A percentile compares a stretch with the other conserved stretches of the same genome.
phyloP scores from a whole-genome alignment of 2,888 invertebrate genomes.

The Eristalis tenax region DNA sequence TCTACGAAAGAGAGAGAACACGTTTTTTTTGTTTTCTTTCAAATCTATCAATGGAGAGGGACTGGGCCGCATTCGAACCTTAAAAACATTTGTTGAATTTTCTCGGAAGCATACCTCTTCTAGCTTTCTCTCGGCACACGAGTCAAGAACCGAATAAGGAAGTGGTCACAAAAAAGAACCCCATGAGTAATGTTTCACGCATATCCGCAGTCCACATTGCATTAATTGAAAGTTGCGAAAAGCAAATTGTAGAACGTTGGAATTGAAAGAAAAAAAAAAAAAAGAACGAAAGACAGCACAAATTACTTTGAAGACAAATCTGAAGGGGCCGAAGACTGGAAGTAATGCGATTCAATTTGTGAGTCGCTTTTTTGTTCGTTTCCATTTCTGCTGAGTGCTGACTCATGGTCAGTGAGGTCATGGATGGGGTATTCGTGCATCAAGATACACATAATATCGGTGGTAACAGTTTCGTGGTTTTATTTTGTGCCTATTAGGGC shows the following conservation, averaged over 20 bases:
- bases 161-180: neutral
- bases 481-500: conserved; percentile 22
- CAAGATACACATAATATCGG: conserved; percentile 9
- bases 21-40: neutral
- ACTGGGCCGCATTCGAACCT: no score
- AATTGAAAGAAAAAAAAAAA: neutral
- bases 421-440: neutral
- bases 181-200: neutral
- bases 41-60: neutral
- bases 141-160: conserved; percentile 23
- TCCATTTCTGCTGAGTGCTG: conserved; percentile 19
- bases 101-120: neutral
- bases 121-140: neutral
- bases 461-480: conserved; percentile 6
- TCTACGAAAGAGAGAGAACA: neutral
- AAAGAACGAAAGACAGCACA: neutral
- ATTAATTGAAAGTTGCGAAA: conserved; percentile 9
- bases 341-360: conserved; percentile 1
- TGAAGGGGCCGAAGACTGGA: neutral
- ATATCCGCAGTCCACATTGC: neutral
- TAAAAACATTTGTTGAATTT: neutral
- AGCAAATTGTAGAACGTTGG: conserved; percentile 4
- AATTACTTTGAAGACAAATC: neutral
- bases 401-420: conserved; percentile 4
- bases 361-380: conserved; percentile 3